Percentiles rank a stretch among this genome's conserved stretches.
Evolutionary conservation across 2,888 invertebrate genomes (phyloP).

Genomic region (Epistrophe grossulariae): DNA sequence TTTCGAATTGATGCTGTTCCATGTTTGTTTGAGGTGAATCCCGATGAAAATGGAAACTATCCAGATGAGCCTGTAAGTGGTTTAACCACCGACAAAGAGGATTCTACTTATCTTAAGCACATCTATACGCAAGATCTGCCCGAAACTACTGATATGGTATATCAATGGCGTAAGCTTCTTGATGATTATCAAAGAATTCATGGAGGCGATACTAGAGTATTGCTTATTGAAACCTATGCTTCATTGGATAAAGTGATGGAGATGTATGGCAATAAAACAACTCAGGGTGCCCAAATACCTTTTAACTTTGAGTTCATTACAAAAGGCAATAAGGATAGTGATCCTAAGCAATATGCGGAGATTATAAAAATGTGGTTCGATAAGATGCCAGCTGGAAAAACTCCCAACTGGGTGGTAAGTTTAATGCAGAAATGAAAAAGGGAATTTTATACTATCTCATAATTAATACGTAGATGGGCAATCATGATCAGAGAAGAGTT

Average conservation of each 20-base stretch:
- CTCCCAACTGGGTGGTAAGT: conserved; percentile 89
- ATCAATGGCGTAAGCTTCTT: conserved; percentile 87
- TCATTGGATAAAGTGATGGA: conserved; percentile 84
- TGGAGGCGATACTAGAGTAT: conserved; percentile 84
- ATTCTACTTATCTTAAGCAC: conserved; percentile 86
- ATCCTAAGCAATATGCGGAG: conserved; percentile 84
- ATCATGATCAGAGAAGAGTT: conserved; percentile 88
- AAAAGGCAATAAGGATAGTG: conserved; percentile 85
- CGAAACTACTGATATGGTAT: conserved; percentile 88
- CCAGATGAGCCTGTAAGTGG: conserved; percentile 86
- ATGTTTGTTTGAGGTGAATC: conserved; percentile 83
- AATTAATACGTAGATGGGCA: conserved; percentile 86
- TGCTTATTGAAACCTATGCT: conserved; percentile 88
- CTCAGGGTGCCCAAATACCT: conserved; percentile 86
- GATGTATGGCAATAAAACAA: conserved; percentile 86
- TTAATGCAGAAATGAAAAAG: too few relatives aligned
- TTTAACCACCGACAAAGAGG: conserved; percentile 83
- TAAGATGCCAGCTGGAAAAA: conserved; percentile 85
- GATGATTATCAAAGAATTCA: conserved; percentile 85
- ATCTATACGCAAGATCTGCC: conserved; percentile 87
- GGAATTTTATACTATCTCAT: too few relatives aligned
- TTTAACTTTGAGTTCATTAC: conserved; percentile 88
- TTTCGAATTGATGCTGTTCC: conserved; percentile 92
- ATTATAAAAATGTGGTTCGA: conserved; percentile 86
- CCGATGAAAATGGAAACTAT: conserved; percentile 85